Evolutionary conservation across 2,888 invertebrate genomes (phyloP), one percentile per base, ranked within the genome.

Genomic region (Keiferia lycopersicella): DNA sequence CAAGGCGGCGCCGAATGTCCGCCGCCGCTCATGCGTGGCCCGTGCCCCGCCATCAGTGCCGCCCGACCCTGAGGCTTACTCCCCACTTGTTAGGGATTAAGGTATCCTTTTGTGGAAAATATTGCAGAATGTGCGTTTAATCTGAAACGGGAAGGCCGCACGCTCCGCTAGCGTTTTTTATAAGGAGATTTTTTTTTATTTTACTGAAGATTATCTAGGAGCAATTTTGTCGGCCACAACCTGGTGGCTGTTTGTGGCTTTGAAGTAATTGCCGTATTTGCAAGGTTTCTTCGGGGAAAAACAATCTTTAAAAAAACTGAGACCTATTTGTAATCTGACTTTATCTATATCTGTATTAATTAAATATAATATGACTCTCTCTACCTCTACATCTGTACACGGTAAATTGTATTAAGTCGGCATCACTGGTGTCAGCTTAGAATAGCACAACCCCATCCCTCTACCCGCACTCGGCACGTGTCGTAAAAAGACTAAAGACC

Each of bases 31-130:
- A 8, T 18, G 20, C 50, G 0, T 6, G 26, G 2, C 2, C 51
- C 51, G 26, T 14, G 26, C 6, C 51, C 14, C 51, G 20, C 51
- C 14, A 14, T 6, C 14, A 14, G 2, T 14, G 4, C 8, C 16
- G 16, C 16, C 30, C 34, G 4, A 8, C 56, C 26, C 34, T 69
- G 74, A 75, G 76, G 81, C 82, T 80, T 79, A 80, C 84, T 84
- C 84, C 83, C 87, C 83, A 88, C 89, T 89, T 89, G 88, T 84
- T 80, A 83, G 76, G 87, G 88, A 89, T 91, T 88, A 91, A 90
- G 90, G 89, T 90, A 89, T 86, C 87, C 88, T 89, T 90, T 91
- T 88, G 90, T 89, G 80, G 84, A 78, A 88, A 87, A 90, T 88
- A 90, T 89, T 84, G 89, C 90, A 84, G 87, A 87, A 84, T 87